Evolutionary conservation across 2,113 vertebrate species (phyloP).

Genomic region (Scomber japonicus): DNA sequence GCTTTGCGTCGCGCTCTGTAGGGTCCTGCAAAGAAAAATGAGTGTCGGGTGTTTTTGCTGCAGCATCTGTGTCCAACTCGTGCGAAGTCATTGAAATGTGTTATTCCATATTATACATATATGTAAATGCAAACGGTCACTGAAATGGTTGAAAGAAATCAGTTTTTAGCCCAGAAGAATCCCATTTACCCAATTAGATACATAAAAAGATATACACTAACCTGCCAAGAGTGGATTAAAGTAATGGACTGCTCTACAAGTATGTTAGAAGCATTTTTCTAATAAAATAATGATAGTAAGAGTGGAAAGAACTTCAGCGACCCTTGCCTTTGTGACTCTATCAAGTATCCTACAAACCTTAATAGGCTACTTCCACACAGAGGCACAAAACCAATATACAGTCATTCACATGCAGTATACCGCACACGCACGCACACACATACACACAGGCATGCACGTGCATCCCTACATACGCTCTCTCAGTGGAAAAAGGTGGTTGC

Average conservation of each 20-base stretch:
- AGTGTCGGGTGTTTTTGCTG: background rate
- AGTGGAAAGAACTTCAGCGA: slow-evolving; percentile 8
- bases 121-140: slow-evolving; percentile 1
- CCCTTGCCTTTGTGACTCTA: slow-evolving; percentile 12
- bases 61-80: slow-evolving; percentile 1
- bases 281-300: slow-evolving; percentile 16
- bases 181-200: background rate
- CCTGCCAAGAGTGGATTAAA: background rate
- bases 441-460: slow-evolving; percentile 7
- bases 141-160: background rate
- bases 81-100: background rate
- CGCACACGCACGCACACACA: slow-evolving; percentile 6
- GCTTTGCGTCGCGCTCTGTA: slow-evolving; percentile 25
- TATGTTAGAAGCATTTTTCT: background rate
- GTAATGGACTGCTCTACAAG: background rate
- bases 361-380: slow-evolving; percentile 37
- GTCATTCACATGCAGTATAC: background rate
- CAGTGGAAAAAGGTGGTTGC: slow-evolving; percentile 75
- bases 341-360: slow-evolving; percentile 29
- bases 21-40: slow-evolving; percentile 21
- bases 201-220: background rate
- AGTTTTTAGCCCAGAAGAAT: background rate
- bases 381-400: slow-evolving; percentile 27
- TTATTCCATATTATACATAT: slow-evolving; percentile 1
- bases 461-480: slow-evolving; percentile 33